Conservation (phyloP, 53 echinoderm and acorn worm genomes). For the Holothuria scabra region DNA sequence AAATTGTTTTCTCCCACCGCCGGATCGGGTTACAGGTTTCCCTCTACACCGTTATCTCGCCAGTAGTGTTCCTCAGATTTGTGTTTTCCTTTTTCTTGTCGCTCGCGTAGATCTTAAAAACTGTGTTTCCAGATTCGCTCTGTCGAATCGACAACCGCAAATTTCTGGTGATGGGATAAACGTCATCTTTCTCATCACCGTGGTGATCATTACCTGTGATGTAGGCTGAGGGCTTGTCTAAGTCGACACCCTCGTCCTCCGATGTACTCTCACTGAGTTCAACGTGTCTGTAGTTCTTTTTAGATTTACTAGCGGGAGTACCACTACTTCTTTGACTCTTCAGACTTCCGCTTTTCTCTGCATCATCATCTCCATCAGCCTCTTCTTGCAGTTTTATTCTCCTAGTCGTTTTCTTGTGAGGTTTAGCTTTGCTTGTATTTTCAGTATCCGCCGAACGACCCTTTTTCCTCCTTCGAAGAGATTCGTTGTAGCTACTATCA, state of each 20-base stretch:
- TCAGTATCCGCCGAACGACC: neutral
- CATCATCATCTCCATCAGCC: neutral
- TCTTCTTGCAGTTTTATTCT: conserved; percentile 33
- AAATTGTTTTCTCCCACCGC: too few species aligned
- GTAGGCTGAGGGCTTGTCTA: neutral
- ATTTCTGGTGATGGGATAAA: neutral
- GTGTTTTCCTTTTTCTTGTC: neutral
- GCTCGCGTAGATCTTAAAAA: conserved; percentile 22
- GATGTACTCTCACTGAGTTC: conserved; percentile 13
- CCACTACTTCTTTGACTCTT: neutral
- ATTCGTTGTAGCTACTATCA: conserved; percentile 1
- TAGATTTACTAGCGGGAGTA: conserved; percentile 21
- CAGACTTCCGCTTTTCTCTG: conserved; percentile 9
- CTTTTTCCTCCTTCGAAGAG: neutral
- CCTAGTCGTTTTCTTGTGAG: conserved; percentile 20
- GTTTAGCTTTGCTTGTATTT: conserved; percentile 14
- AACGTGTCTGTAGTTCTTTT: conserved; percentile 25
- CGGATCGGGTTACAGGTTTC: neutral
- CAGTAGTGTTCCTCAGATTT: conserved; percentile 9
- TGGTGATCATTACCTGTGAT: neutral
- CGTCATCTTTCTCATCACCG: neutral
- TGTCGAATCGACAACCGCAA: conserved; percentile 26
- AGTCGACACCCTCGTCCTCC: conserved; percentile 4
- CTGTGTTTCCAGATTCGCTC: conserved; percentile 10
- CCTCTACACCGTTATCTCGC: conserved; percentile 3